Evolutionary conservation across 2,797 vertebrate species (phyloP), one percentile per base, ranked within the genome.

Genomic region (Cichlasoma orientale): DNA sequence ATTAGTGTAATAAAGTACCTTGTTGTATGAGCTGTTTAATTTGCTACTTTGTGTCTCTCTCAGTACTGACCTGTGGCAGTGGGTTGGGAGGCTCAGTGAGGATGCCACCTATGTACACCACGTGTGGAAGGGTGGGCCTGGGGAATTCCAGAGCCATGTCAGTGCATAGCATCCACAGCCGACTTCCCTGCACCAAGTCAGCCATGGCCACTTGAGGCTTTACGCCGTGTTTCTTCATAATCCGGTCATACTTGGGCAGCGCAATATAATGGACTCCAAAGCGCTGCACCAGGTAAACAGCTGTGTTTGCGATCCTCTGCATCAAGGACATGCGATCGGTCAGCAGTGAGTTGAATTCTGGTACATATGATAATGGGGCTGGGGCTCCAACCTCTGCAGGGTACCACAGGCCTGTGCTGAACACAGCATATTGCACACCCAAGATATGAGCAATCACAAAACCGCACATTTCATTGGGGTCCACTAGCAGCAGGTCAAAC

Each of bases 391-490:
- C 98, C 92, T 99, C 98, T 8, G 98, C 97, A 3, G 98, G 98
- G 90, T 98, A 99, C 98, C 98, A 99, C 75, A 99, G 96, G 56
- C 98, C 98, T 3, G 98, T 99, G 90, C 98, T 98, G 93, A 99
- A 97, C 68, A 99, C 98, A 0, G 98, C 97, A 1, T 99, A 99
- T 86, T 96, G 95, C 82, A 99, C 96, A 19, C 96, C 96, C 80
- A 99, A 87, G 75, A 99, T 97, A 73, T 99, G 98, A 74, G 98
- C 98, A 70, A 99, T 96, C 81, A 99, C 96, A 92, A 99, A 99
- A 79, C 98, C 98, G 83, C 98, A 99, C 97, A 99, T 99, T 93
- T 99, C 98, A 31, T 99, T 99, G 12, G 98, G 98, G 94, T 99
- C 98, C 72, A 99, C 98, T 33, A 99, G 95, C 83, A 99, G 94